phyloP scores from a whole-genome alignment of 1,140 invertebrate species.

The Zaprionus ornatus region DNA sequence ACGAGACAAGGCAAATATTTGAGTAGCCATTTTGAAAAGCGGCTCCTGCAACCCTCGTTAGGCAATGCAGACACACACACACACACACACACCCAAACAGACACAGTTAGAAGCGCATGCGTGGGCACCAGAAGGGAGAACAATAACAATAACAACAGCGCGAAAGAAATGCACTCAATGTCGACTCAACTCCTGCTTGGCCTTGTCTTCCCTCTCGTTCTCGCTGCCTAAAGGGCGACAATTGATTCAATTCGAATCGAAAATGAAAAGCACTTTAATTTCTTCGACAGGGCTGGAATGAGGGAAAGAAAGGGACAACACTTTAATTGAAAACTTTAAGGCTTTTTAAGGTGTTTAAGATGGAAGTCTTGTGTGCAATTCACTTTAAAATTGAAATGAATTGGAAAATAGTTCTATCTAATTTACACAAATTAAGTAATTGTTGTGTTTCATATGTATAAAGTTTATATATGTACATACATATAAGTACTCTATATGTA shows the following conservation, averaged over 20 bases:
- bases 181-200: constrained; percentile 9
- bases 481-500: too few species aligned
- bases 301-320: too few species aligned
- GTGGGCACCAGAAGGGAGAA: constrained; percentile 1
- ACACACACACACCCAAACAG: neutral
- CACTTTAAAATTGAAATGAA: neutral
- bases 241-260: constrained; percentile 37
- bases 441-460: too few species aligned
- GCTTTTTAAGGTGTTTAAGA: neutral
- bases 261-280: constrained; percentile 31
- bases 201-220: neutral
- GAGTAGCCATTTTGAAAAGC: constrained; percentile 78
- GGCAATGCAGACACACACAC: neutral
- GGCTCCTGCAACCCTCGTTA: constrained; percentile 37
- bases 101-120: constrained; percentile 37
- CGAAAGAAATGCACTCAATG: constrained; percentile 27
- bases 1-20: constrained; percentile 75
- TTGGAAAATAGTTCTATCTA: neutral
- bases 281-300: neutral
- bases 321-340: neutral
- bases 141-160: neutral
- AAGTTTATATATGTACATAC: too few species aligned
- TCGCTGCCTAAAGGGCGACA: neutral
- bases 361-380: accelerated
- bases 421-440: too few species aligned